These are phyloP conservation scores for Meda fulgida DNA, from an alignment of 2,797 vertebrate species.

Conservation along the genomic window DNA sequence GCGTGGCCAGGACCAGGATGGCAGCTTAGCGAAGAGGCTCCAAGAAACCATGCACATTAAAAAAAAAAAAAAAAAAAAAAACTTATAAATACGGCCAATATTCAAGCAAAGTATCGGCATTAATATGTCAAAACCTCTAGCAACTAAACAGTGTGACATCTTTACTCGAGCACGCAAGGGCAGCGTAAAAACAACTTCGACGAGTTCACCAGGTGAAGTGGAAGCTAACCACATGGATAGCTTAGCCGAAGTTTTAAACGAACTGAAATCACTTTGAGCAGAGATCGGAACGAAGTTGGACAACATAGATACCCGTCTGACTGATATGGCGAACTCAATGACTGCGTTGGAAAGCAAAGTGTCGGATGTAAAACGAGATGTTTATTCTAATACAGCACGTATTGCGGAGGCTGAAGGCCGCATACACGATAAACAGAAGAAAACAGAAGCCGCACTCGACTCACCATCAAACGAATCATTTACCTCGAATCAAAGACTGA, in stretches of 20 bases:
- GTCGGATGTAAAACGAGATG: slow-evolving; percentile 1
- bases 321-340: slow-evolving; percentile 4
- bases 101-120: background rate
- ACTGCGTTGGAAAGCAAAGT: slow-evolving; percentile 14
- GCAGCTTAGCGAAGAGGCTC: background rate
- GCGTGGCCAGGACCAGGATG: background rate
- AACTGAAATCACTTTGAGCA: slow-evolving; percentile 19
- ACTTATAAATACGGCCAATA: background rate
- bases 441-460: background rate
- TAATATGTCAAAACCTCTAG: slow-evolving; percentile 11
- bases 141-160: slow-evolving; percentile 25
- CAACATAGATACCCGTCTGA: slow-evolving; percentile 10
- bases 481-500: slow-evolving; percentile 42
- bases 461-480: slow-evolving; percentile 18
- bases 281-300: slow-evolving; percentile 35
- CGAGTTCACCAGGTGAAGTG: background rate
- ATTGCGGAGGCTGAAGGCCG: slow-evolving; percentile 17
- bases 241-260: slow-evolving; percentile 9
- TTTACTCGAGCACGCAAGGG: slow-evolving; percentile 19
- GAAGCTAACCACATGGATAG: slow-evolving; percentile 1
- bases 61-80: too few species aligned
- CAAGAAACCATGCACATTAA: background rate
- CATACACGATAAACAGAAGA: background rate
- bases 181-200: background rate
- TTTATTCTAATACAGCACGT: background rate